Base-by-base conservation (phyloP, 1,140 invertebrate genomes). In the Anastrepha obliqua region DNA sequence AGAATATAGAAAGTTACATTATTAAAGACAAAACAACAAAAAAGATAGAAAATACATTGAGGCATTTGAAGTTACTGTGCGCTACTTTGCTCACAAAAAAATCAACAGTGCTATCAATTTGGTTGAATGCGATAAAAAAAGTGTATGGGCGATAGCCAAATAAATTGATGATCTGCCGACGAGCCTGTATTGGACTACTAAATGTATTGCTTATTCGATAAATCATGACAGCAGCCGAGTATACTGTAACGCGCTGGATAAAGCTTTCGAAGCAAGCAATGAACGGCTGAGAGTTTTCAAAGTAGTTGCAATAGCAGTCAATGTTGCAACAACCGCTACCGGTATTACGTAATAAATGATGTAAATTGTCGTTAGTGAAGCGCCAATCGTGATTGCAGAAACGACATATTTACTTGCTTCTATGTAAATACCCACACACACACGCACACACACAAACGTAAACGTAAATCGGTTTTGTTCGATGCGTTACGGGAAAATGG, bases 321-420 rank as follows among this genome's bases (percentile, higher is more conserved):
- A 55, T 81, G 74, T 58, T 81, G 74, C 74, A 81, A 81, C 74
- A 81, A 20, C 29, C 47, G 74, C 74, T 29, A 81, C 74, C 20
- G 74, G 74, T 81, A 81, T 81, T 81, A 81, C 74, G 74, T 81
- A 81, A 81, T 81, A 81, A 81, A 81, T 81, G 74, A 81, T 81
- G 74, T 81, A 81, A 81, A 58, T 29, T 51, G 47, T 17, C n/a
- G 74, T 81, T 81, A 81, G 74, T 20, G 74, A 17, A 81, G n/a
- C 15, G 4, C 47, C 47, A 51, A 78, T 20, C 39, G 17, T 51
- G 47, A 78, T 51, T 15, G 70, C 29, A 29, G 29, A 29, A 29
- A 29, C 29, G 29, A 29, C 29, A 29, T 29, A 29, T 29, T 29
- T 29, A 29, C 29, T 29, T 29, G 29, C 29, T 0, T 29, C 29